Base-by-base conservation (phyloP, 2,797 vertebrate genomes). In the Valencia hispanica region DNA sequence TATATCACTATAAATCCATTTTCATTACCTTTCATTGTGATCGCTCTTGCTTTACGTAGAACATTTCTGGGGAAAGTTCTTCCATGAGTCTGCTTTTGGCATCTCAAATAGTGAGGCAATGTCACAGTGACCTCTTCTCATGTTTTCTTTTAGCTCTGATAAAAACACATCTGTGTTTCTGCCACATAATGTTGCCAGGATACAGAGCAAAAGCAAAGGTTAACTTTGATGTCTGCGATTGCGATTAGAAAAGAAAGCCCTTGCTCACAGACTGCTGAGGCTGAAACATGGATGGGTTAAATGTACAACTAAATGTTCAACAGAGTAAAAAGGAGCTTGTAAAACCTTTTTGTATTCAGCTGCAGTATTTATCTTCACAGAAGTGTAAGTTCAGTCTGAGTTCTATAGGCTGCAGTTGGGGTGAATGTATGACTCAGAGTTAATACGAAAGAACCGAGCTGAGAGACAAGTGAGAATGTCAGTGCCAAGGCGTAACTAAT, bases 401-500 rank as follows among this genome's bases (percentile, higher is more conserved):
- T 59, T 32, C 6, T 50, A 70, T 30, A 39, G 14, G 45, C 72
- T 30, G 48, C 45, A 34, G 4, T 18, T n/a, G 32, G 51, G 73
- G 36, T 78, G n/a, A 78, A 63, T 48, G 20, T 14, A 77, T 15
- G 27, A 75, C 51, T 59, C 59, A 78, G 63, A 50, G 36, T 39
- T 73, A 72, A 75, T 34, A 59, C 73, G 32, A 43, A 74, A 59
- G 34, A 68, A 68, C 30, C 39, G 27, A 47, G 20, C 32, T 39
- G 45, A 75, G 41, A 69, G 25, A 48, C 22, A 27, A 79, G 55
- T 25, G 39, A 36, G 61, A 77, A 63, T 43, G 39, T 30, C 32
- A 43, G 57, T 18, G 50, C 69, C 51, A 70, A 50, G 66, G 71
- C 45, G 39, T 77, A 69, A 87, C 57, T 43, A 12, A 80, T 61